Evolutionary conservation across 2,888 invertebrate genomes (phyloP).

Genomic region (Melieria picta): DNA sequence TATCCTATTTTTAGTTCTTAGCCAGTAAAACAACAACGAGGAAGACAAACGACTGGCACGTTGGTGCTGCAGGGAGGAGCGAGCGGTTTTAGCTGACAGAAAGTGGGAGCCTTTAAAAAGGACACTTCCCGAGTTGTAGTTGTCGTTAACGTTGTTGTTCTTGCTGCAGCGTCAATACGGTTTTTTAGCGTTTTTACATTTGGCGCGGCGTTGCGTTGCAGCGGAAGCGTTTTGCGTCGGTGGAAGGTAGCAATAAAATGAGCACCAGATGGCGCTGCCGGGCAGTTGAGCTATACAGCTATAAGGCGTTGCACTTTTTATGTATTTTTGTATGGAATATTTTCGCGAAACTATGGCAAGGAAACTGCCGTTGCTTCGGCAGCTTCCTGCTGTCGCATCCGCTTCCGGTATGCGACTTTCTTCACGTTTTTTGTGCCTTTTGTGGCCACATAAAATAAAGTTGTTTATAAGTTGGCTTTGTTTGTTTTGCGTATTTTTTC

Average conservation of each 20-base stretch:
- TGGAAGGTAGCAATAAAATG: slow-evolving; percentile 36
- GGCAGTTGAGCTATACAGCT: not conserved
- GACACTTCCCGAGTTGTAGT: slow-evolving; percentile 16
- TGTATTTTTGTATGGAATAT: not conserved
- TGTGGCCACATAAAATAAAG: slow-evolving; percentile 31
- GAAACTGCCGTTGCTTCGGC: not conserved
- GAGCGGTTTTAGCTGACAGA: not conserved
- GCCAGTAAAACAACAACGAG: slow-evolving; percentile 1
- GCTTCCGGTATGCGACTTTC: slow-evolving; percentile 9
- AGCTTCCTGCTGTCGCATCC: not conserved
- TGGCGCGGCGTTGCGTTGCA: slow-evolving; percentile 18
- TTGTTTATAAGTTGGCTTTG: slow-evolving; percentile 37
- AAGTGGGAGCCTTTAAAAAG: slow-evolving; percentile 27
- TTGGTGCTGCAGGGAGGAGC: no score
- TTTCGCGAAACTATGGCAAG: slow-evolving; percentile 16
- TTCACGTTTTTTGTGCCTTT: slow-evolving; percentile 27
- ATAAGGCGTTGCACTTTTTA: no score
- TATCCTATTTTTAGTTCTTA: no score
- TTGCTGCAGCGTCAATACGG: slow-evolving; percentile 21
- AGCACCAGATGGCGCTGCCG: slow-evolving; percentile 37
- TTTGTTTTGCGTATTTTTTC: slow-evolving; percentile 12
- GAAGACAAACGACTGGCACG: slow-evolving; percentile 7
- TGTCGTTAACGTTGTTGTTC: not conserved
- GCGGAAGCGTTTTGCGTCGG: slow-evolving; percentile 23
- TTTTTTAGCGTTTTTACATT: not conserved